Conservation (phyloP, 2,888 invertebrate genomes). For the Exephanes ischioxanthus region DNA sequence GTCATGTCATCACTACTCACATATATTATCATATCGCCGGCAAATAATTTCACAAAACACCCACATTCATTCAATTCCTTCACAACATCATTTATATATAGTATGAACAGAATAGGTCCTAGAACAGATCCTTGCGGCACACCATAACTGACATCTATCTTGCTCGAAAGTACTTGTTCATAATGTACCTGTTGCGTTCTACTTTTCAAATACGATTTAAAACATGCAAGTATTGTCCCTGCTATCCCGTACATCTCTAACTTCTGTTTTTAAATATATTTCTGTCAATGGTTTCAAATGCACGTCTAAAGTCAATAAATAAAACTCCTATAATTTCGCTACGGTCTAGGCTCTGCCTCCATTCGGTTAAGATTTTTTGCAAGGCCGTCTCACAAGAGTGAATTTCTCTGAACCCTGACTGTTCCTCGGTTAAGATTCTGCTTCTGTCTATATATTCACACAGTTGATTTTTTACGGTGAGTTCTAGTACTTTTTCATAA, state of each 20-base stretch:
- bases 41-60: constrained; percentile 57
- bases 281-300: constrained; percentile 63
- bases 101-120: constrained; percentile 54
- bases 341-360: constrained; percentile 54
- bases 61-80: constrained; percentile 17
- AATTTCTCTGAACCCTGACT: constrained; percentile 62
- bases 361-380: constrained; percentile 45
- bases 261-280: constrained; percentile 42
- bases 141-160: constrained; percentile 22
- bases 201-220: constrained; percentile 48
- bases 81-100: constrained; percentile 64
- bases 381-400: constrained; percentile 66
- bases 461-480: constrained; percentile 50
- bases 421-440: constrained; percentile 51
- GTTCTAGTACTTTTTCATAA: constrained; percentile 64
- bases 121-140: constrained; percentile 60
- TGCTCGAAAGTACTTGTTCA: neutral
- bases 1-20: neutral
- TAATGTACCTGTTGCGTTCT: constrained; percentile 38
- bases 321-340: constrained; percentile 47
- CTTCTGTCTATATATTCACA: constrained; percentile 54
- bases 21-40: constrained; percentile 59
- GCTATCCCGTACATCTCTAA: constrained; percentile 33
- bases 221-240: constrained; percentile 33
- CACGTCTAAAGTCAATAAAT: constrained; percentile 65